Percentiles rank a stretch among this genome's conserved stretches.
phyloP scores from a whole-genome alignment of 2,888 invertebrate species.

The Trimorus sp. region DNA sequence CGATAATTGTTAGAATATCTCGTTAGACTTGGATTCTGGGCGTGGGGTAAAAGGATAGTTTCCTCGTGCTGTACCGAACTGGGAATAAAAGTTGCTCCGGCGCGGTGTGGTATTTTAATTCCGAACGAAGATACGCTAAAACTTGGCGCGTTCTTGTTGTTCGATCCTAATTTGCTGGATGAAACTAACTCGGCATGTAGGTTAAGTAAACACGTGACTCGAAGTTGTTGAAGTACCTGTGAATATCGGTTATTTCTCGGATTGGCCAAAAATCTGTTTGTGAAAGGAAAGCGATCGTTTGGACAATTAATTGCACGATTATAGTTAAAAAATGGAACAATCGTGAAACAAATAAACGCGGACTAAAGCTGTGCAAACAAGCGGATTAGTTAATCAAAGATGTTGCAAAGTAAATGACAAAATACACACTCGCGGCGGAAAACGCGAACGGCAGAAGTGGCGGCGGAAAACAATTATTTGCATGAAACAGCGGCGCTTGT shows the following conservation, averaged over 20 bases:
- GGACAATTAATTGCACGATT: too few relatives aligned
- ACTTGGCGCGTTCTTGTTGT: slow-evolving; percentile 29
- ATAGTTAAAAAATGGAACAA: too few relatives aligned
- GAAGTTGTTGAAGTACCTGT: slow-evolving; percentile 34
- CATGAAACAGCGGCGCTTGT: too few relatives aligned
- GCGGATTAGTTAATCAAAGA: too few relatives aligned
- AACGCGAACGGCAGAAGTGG: too few relatives aligned
- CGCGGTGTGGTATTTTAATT: slow-evolving; percentile 48
- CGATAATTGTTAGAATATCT: slow-evolving; percentile 49
- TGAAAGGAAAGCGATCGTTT: neutral
- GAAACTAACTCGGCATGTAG: slow-evolving; percentile 40
- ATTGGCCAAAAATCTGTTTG: neutral
- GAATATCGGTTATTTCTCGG: slow-evolving; percentile 19
- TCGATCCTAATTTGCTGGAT: slow-evolving; percentile 51
- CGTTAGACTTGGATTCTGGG: slow-evolving; percentile 37
- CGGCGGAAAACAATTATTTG: too few relatives aligned
- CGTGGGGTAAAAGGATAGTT: slow-evolving; percentile 41
- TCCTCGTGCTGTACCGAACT: slow-evolving; percentile 26
- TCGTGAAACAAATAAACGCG: too few relatives aligned
- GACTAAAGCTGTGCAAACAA: too few relatives aligned
- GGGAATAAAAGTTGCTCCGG: slow-evolving; percentile 43
- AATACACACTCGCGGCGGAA: too few relatives aligned
- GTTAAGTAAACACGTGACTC: slow-evolving; percentile 52
- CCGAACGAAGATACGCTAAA: slow-evolving; percentile 44
- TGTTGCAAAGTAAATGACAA: too few relatives aligned